Conservation (phyloP, 2,888 invertebrate species). For the Clivina fossor region DNA sequence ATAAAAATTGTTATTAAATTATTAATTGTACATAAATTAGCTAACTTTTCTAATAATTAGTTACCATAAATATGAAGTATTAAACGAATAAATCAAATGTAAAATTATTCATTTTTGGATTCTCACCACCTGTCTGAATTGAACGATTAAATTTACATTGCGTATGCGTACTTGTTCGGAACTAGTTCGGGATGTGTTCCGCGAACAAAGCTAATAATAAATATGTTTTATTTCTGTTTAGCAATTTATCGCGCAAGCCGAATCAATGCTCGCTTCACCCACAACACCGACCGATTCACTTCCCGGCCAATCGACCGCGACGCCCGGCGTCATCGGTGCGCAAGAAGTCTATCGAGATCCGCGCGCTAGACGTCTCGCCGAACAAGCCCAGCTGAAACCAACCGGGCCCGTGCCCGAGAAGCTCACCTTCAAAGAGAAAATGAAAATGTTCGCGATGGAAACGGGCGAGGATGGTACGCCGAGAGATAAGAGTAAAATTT, state of each 20-base stretch:
- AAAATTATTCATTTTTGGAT: too few species aligned
- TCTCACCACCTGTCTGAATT: too few species aligned
- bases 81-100: too few species aligned
- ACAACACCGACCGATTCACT: slow-evolving; percentile 65
- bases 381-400: slow-evolving; percentile 66
- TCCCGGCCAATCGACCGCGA: slow-evolving; percentile 60
- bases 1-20: too few species aligned
- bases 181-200: too few species aligned
- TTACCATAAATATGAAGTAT: too few species aligned
- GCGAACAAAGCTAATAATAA: too few species aligned
- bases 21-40: too few species aligned
- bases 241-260: slow-evolving; percentile 80
- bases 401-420: slow-evolving; percentile 80
- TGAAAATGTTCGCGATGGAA: slow-evolving; percentile 99
- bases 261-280: slow-evolving; percentile 76
- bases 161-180: too few species aligned
- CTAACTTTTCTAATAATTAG: too few species aligned
- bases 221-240: too few species aligned
- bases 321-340: slow-evolving; percentile 95
- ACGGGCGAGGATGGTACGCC: slow-evolving; percentile 91
- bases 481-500: slow-evolving; percentile 94
- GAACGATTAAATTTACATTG: too few species aligned
- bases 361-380: slow-evolving; percentile 81
- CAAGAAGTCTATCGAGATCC: slow-evolving; percentile 98
- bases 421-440: slow-evolving; percentile 96